These are phyloP conservation scores for Planococcus citri DNA, from an alignment of 1,140 invertebrate genomes.

Conservation along the genomic window DNA sequence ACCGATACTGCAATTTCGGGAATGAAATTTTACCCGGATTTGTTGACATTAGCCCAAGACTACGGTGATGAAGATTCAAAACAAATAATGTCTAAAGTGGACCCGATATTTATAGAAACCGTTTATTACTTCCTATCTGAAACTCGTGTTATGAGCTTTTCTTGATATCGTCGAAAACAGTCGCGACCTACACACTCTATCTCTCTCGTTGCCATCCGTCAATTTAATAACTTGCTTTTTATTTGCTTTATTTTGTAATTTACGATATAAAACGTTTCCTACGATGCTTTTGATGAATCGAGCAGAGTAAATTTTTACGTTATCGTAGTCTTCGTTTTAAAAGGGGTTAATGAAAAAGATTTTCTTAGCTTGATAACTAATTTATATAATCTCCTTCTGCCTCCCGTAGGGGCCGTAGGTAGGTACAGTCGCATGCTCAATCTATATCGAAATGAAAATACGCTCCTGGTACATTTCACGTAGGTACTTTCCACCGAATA, in stretches of 20 bases:
- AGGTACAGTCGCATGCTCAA: too few species aligned
- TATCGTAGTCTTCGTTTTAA: too few species aligned
- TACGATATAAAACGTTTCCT: not conserved
- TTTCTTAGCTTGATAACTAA: too few species aligned
- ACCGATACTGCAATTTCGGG: slow-evolving; percentile 30
- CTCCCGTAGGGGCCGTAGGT: too few species aligned
- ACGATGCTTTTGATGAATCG: not conserved
- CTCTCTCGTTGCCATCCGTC: not conserved
- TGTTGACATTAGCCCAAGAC: not conserved
- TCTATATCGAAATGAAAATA: too few species aligned
- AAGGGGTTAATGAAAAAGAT: too few species aligned
- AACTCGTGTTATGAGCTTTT: slow-evolving; percentile 10
- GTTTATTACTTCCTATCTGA: not conserved
- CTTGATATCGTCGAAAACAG: not conserved
- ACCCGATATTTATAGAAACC: slow-evolving; percentile 9
- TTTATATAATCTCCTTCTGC: too few species aligned
- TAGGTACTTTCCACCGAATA: too few species aligned
- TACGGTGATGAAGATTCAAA: not conserved
- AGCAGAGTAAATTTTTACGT: too few species aligned
- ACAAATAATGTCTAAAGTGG: not conserved
- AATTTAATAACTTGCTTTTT: not conserved
- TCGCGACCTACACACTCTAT: too few species aligned
- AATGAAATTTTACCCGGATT: not conserved
- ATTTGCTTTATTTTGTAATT: not conserved
- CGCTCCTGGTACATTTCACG: too few species aligned